These are phyloP conservation scores for Drosophila mulleri DNA, from an alignment of 2,888 invertebrate genomes.

Conservation along the genomic window DNA sequence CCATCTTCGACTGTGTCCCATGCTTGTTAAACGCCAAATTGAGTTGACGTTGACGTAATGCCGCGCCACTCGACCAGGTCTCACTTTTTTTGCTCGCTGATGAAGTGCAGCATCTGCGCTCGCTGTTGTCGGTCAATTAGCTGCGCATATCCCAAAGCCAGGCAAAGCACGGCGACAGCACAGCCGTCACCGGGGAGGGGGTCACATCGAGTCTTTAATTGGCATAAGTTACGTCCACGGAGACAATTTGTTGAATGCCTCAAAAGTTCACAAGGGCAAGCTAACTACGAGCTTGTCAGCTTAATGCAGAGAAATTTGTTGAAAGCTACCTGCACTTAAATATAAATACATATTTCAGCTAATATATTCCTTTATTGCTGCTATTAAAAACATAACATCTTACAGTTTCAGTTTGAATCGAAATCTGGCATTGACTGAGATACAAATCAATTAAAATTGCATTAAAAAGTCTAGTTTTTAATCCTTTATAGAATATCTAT, in stretches of 20 bases:
- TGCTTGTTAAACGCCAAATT: conserved; percentile 77
- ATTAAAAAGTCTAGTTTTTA: no score
- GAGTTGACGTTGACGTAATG: conserved; percentile 79
- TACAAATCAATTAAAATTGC: no score
- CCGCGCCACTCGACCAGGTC: conserved; percentile 72
- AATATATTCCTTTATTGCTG: not conserved
- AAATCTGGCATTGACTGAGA: not conserved
- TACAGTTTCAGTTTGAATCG: not conserved
- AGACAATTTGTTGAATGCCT: conserved; percentile 53
- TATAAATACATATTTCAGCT: not conserved
- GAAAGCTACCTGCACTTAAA: not conserved
- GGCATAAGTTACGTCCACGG: conserved; percentile 53
- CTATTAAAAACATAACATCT: not conserved
- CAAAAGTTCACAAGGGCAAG: conserved; percentile 60
- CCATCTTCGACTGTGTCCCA: conserved; percentile 65
- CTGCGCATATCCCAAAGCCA: conserved; percentile 65
- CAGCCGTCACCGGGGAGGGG: conserved; percentile 40
- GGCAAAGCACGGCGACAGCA: conserved; percentile 37
- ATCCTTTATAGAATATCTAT: no score
- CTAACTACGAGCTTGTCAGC: conserved; percentile 8
- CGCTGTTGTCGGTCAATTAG: conserved; percentile 69
- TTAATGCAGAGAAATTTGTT: conserved; percentile 10
- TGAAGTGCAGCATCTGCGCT: conserved; percentile 72
- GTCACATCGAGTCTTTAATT: conserved; percentile 67
- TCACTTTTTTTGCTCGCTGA: conserved; percentile 64